Evolutionary conservation across 2,113 vertebrate species (phyloP).

Genomic region (Platysternon megacephalum): DNA sequence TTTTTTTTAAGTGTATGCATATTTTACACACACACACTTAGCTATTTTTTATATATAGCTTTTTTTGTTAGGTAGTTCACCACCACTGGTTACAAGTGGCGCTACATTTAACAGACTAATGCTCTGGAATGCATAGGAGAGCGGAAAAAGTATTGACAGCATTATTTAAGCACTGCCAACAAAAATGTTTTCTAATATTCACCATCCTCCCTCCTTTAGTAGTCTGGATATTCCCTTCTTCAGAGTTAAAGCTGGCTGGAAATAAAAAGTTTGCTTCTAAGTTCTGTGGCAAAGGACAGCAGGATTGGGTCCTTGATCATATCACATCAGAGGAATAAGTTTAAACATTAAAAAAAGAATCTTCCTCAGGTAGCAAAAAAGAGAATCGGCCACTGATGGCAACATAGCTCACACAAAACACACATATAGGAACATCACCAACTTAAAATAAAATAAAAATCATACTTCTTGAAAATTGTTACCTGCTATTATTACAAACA

Average conservation of each 20-base stretch:
- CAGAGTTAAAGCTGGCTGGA: not conserved
- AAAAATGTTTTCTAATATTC: not conserved
- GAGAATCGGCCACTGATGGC: too few species aligned
- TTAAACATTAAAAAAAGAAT: too few species aligned
- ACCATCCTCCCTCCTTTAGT: not conserved
- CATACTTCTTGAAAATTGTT: too few species aligned
- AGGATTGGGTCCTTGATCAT: too few species aligned
- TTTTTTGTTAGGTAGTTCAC: not conserved
- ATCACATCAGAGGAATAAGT: too few species aligned
- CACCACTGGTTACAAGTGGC: not conserved
- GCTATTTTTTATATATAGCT: not conserved
- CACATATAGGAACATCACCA: too few species aligned
- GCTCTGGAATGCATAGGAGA: conserved; percentile 10
- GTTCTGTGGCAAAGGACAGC: not conserved
- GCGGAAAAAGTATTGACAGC: not conserved
- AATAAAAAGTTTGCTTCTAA: not conserved
- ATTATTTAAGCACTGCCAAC: not conserved
- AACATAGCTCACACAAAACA: too few species aligned
- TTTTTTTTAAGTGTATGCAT: not conserved
- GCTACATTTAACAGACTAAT: not conserved
- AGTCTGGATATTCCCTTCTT: not conserved
- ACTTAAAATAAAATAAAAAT: too few species aligned
- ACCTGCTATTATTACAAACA: too few species aligned
- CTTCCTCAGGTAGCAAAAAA: too few species aligned
- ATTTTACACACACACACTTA: too few species aligned